A percentile compares a stretch with the other conserved stretches of the same genome.
These are phyloP conservation scores for Synanthedon tipuliformis DNA, from an alignment of 2,888 invertebrate species.

Conservation along the genomic window DNA sequence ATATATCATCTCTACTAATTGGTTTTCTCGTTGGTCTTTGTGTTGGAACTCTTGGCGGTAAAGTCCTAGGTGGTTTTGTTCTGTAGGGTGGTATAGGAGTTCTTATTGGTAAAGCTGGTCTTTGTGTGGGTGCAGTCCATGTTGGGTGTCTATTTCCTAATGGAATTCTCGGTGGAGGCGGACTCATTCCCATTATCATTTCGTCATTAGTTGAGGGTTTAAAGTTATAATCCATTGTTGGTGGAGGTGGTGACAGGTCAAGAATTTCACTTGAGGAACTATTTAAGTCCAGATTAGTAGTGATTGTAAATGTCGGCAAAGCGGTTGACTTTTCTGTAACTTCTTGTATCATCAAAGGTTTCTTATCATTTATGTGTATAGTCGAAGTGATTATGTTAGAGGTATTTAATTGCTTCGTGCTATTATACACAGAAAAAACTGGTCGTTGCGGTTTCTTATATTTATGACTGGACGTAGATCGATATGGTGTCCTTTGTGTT, in stretches of 20 bases:
- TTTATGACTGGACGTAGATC: slow-evolving; percentile 21
- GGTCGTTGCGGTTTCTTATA: slow-evolving; percentile 33
- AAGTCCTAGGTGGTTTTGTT: slow-evolving; percentile 42
- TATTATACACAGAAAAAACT: slow-evolving; percentile 23
- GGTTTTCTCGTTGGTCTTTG: slow-evolving; percentile 45
- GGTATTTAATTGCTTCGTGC: slow-evolving; percentile 31
- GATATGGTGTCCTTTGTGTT: slow-evolving; percentile 19
- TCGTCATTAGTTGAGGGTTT: slow-evolving; percentile 57
- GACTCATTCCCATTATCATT: slow-evolving; percentile 69
- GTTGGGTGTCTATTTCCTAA: slow-evolving; percentile 32
- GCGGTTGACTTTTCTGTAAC: slow-evolving; percentile 32
- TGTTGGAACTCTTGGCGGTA: slow-evolving; percentile 34
- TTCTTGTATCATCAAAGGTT: slow-evolving; percentile 50
- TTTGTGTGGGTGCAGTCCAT: slow-evolving; percentile 33
- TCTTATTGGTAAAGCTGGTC: slow-evolving; percentile 37
- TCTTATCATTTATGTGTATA: slow-evolving; percentile 54
- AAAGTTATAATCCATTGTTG: slow-evolving; percentile 50
- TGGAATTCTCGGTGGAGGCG: slow-evolving; percentile 54
- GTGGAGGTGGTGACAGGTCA: slow-evolving; percentile 64
- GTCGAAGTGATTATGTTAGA: slow-evolving; percentile 62
- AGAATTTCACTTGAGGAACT: slow-evolving; percentile 51
- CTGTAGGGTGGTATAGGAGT: slow-evolving; percentile 40
- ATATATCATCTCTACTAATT: slow-evolving; percentile 33
- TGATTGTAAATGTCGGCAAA: slow-evolving; percentile 39
- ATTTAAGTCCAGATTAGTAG: slow-evolving; percentile 32